phyloP scores from a whole-genome alignment of 2,113 vertebrate genomes.

The Labrus mixtus region DNA sequence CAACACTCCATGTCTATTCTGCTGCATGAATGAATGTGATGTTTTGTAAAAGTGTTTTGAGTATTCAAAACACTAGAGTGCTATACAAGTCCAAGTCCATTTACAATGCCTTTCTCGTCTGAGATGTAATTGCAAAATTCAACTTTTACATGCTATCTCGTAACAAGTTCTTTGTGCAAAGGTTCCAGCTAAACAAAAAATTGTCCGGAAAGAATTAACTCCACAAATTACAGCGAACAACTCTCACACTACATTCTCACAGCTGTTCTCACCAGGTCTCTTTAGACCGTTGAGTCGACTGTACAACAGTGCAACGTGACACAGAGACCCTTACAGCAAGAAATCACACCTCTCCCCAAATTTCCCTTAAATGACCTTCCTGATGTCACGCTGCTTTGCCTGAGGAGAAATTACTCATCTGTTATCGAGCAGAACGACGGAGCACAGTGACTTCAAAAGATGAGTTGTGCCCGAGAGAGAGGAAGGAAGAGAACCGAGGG shows the following conservation, averaged over 20 bases:
- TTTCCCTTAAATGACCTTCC: slow-evolving; percentile 46
- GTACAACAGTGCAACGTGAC: slow-evolving; percentile 5
- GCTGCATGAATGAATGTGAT: too few relatives aligned
- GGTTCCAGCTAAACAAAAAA: slow-evolving; percentile 7
- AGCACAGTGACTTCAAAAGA: slow-evolving; percentile 67
- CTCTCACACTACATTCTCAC: background rate
- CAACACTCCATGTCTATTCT: too few relatives aligned
- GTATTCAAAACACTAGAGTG: too few relatives aligned
- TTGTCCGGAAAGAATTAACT: slow-evolving; percentile 6
- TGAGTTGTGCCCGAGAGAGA: slow-evolving; percentile 57
- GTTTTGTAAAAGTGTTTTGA: too few relatives aligned
- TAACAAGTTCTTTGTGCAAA: background rate
- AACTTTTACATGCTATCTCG: background rate
- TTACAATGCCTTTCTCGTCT: too few relatives aligned
- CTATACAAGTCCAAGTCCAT: too few relatives aligned
- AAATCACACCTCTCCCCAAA: slow-evolving; percentile 45
- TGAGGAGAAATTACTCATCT: slow-evolving; percentile 61
- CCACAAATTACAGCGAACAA: slow-evolving; percentile 12
- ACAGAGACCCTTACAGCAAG: slow-evolving; percentile 25
- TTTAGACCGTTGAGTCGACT: background rate
- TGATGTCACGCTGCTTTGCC: slow-evolving; percentile 54
- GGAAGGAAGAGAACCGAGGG: slow-evolving; percentile 22
- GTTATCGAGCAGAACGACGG: slow-evolving; percentile 53
- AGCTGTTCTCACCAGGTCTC: slow-evolving; percentile 12
- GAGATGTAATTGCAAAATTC: background rate